These are phyloP conservation scores for Lepus townsendii DNA, from an alignment of 2,797 vertebrate species.

Conservation along the genomic window DNA sequence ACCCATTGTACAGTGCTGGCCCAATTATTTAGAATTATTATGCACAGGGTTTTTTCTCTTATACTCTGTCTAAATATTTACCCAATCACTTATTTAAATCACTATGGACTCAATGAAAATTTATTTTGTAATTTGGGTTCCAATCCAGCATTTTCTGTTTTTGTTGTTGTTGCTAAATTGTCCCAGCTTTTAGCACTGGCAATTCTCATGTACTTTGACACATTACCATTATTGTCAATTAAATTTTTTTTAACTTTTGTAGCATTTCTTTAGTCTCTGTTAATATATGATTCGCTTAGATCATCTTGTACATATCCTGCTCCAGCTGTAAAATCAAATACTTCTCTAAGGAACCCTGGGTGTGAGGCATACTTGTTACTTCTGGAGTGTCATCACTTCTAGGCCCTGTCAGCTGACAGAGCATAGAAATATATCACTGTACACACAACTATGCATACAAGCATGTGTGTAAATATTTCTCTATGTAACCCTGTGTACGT, in stretches of 20 bases:
- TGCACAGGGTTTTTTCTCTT: background rate
- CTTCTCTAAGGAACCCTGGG: background rate
- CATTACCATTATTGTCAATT: too few relatives aligned
- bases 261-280: background rate
- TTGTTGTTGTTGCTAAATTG: too few relatives aligned
- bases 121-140: slow-evolving; percentile 33
- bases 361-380: too few relatives aligned
- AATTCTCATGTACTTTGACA: too few relatives aligned
- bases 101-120: background rate
- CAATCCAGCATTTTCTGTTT: background rate
- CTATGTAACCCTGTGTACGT: background rate
- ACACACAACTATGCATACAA: background rate
- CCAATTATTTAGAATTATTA: background rate
- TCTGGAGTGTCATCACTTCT: too few relatives aligned
- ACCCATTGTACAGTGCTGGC: too few relatives aligned
- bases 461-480: background rate
- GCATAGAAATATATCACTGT: too few relatives aligned
- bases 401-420: too few relatives aligned
- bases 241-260: too few relatives aligned
- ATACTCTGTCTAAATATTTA: background rate
- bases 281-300: background rate
- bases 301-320: background rate
- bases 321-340: background rate
- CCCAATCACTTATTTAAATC: background rate
- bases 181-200: too few relatives aligned